A percentile compares a stretch with the other conserved stretches of the same genome.
Conservation (phyloP, 2,113 vertebrate genomes). For the Pholis gunnellus region DNA sequence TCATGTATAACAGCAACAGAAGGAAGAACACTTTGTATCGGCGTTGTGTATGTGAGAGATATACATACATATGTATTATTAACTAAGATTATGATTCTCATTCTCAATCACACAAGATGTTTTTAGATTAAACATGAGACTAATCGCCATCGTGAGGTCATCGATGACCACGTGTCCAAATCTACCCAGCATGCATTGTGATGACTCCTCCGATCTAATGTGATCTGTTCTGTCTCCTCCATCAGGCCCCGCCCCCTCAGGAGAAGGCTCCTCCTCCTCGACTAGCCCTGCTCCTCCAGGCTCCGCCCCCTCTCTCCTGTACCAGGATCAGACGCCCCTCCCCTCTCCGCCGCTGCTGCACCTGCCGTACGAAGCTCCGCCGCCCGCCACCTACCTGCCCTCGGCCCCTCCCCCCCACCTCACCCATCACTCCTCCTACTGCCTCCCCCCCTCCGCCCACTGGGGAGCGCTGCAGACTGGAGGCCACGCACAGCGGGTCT, state of each 20-base stretch:
- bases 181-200: not conserved
- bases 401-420: conserved; percentile 77
- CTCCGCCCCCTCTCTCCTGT: conserved; percentile 75
- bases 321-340: conserved; percentile 84
- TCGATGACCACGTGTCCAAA: no score
- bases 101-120: no score
- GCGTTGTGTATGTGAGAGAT: no score
- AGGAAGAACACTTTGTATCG: no score
- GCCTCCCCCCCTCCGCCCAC: conserved; percentile 82
- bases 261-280: conserved; percentile 80
- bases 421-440: conserved; percentile 80
- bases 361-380: conserved; percentile 85
- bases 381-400: conserved; percentile 78
- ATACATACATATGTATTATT: no score
- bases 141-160: no score
- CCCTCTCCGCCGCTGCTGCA: conserved; percentile 61
- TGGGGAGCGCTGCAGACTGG: conserved; percentile 70
- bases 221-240: not conserved
- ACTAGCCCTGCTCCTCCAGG: conserved; percentile 74
- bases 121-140: no score
- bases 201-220: not conserved
- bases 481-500: conserved; percentile 82
- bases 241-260: conserved; percentile 78
- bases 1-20: no score
- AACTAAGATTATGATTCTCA: no score